Base-by-base conservation (phyloP, 2,797 vertebrate species). In the Paedocypris micromegethes region DNA sequence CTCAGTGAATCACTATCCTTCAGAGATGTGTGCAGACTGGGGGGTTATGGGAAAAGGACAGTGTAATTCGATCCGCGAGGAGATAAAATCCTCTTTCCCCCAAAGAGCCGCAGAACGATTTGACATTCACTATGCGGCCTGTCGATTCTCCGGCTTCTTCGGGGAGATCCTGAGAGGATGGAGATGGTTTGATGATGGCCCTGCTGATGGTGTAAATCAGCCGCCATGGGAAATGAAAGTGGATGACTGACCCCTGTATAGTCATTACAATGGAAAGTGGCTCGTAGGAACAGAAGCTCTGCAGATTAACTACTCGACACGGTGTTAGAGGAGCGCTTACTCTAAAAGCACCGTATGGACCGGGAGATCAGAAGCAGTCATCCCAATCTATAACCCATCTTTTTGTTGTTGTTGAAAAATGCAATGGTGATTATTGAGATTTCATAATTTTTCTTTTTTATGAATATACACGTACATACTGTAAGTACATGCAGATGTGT, bases 121-220 rank as follows among this genome's bases (percentile, higher is more conserved):
- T 38, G 23, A 54, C 78, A 83, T 87, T 84, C 79, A 72, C 65
- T 5, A 58, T 5, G 47, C 77, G 83, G 79, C 79, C 78, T 52
- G 66, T 23, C 41, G 23, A 48, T 61, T 81, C 72, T 74, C 60
- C 65, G 64, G 61, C 52, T 56, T 48, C 44, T 41, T 23, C 45
- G 46, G 46, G 37, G 9, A 58, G 4, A 9, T 65, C 67, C 60
- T 63, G 57, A 53, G 47, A 56, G 41, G 4, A 45, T 40, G 60
- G 51, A 64, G 8, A 38, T 53, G n/a, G 55, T 54, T 55, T 37
- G 38, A 64, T 58, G 67, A 44, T 6, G 2, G 42, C 7, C 51
- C 23, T 9, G 44, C 44, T 56, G 57, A 45, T 41, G 45, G 41
- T 65, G 53, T 56, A 56, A 42, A 50, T 66, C 1, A 73, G 51